Evolutionary conservation across 1,140 invertebrate species (phyloP), one percentile per base, ranked within the genome.

Genomic region (Papilio dardanus): DNA sequence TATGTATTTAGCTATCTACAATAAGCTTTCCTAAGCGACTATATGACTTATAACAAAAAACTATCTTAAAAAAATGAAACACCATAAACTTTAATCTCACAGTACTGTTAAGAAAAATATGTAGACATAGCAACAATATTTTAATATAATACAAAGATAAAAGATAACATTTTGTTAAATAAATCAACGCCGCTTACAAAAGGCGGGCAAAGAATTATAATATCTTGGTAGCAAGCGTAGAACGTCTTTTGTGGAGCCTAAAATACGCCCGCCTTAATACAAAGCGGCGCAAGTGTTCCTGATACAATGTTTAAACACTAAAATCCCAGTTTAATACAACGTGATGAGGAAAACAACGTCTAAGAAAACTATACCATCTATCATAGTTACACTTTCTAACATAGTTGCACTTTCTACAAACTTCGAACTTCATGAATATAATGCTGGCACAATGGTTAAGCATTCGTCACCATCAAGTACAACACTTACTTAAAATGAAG

Each of bases 281-380:
- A 69, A 69, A 69, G 67, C 67, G 35, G 67, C 67, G 67, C 67
- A 40, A 68, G 31, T 68, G 35, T 69, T 69, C 67, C 19, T 69
- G 24, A 69, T 69, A 19, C 67, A 35, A 14, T 67, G 65, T n/a
- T 35, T 69, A 69, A 69, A 69, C 67, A 69, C 31, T 69, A 69
- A 69, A 69, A 69, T 69, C 21, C 35, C n/a, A 10, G 21, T 69
- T 40, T 68, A 69, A 69, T 69, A 21, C 67, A 69, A 69, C 67
- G 7, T 24, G 67, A 69, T 40, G 33, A 69, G 35, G 33, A 40
- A 69, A 69, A 69, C 67, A 69, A 10, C 10, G n/a, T 31, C 30
- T 28, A 35, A n/a, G 65, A n/a, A 66, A 66, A 31, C 65, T 62
- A 3, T 24, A 31, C 16, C 65, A 66, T 66, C 65, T 14, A 66